Conservation (phyloP, 1,140 invertebrate species). For the Phenacoccus solenopsis region DNA sequence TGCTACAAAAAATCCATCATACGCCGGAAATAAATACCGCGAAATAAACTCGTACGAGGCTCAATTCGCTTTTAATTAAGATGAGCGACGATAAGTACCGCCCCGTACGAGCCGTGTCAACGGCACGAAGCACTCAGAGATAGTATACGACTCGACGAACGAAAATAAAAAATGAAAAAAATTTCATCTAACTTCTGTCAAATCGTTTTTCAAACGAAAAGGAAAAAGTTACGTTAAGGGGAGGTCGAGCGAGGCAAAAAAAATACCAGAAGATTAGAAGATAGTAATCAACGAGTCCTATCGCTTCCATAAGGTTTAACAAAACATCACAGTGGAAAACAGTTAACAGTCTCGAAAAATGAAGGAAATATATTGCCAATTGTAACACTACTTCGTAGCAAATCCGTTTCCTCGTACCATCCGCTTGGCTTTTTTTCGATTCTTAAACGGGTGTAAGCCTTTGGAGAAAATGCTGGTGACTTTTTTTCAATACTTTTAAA, state of each 20-base stretch:
- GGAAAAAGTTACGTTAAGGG: background rate
- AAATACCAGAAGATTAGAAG: background rate
- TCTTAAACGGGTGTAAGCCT: no score
- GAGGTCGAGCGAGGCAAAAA: background rate
- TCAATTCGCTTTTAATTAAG: background rate
- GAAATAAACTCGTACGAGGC: background rate
- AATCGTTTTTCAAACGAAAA: background rate
- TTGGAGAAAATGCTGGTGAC: no score
- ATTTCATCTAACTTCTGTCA: background rate
- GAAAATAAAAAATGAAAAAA: background rate
- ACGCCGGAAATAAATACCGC: no score
- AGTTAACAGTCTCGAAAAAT: background rate
- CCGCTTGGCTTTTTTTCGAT: background rate
- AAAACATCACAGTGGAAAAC: background rate
- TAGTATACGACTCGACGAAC: background rate
- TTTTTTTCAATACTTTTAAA: no score
- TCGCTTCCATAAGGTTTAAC: slow-evolving; percentile 1
- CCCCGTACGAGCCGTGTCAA: no score
- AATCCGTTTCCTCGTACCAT: background rate
- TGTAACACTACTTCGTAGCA: background rate
- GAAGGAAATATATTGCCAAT: background rate
- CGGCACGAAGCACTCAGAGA: no score
- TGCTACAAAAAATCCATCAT: no score
- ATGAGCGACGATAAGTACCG: background rate
- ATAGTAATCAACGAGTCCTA: slow-evolving; percentile 1